Base-by-base conservation (phyloP, 2,113 vertebrate species). In the Charina bottae region DNA sequence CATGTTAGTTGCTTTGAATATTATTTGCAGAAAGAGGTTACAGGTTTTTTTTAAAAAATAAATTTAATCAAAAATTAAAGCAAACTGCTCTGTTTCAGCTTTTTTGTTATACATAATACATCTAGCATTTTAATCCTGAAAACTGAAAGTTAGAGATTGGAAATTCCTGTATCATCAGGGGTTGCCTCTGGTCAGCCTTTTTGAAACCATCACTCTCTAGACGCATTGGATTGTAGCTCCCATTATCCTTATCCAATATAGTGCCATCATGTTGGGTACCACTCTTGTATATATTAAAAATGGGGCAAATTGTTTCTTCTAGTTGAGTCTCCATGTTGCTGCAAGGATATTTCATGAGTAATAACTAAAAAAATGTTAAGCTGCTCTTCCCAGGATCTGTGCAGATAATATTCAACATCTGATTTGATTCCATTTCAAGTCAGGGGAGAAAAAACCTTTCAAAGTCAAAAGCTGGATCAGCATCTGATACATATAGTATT, bases 331-430 rank as follows among this genome's bases (percentile, higher is more conserved):
- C 33, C 24, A 17, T 24, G 85, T 49, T 7, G 93, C 87, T 93
- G 15, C 56, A 84, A 92, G 21, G 68, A 4, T 3, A 12, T 0
- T 87, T 4, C 23, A 53, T 85, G 3, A 0, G 59, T 46, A 93
- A 85, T 37, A n/a, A 0, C 28, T 37, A 89, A 93, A 94, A 0
- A 87, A n/a, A 55, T 42, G 68, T 6, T 58, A 1, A 0, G 9
- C 8, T 24, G 0, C 85, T 0, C 0, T n/a, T 92, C 64, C 62
- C 7, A 90, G 1, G 68, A 84, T 56, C 7, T 0, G 0, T 28
- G 86, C 89, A 87, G 93, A 46, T 0, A 56, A 87, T 89, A 86
- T 85, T 88, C 59, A 90, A 23, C 60, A 55, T 84, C 85, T 89
- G 4, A 23, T 85, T 59, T 89, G 83, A 90, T 62, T 93, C 46